Percentiles rank a stretch among this genome's conserved stretches.
Conservation (phyloP, 1,140 invertebrate species). For the Forficula auricularia region DNA sequence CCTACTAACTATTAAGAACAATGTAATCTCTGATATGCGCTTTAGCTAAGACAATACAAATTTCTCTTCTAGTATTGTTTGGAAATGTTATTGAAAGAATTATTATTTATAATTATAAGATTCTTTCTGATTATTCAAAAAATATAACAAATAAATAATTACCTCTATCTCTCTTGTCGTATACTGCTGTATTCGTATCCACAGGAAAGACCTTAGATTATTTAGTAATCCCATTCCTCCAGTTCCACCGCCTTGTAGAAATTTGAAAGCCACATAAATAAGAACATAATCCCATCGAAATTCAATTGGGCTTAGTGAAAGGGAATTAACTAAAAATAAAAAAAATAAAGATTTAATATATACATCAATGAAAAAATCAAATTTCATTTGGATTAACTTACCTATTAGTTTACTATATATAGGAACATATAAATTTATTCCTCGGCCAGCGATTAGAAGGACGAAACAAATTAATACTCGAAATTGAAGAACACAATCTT, state of each 20-base stretch:
- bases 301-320: constrained; percentile 32
- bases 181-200: constrained; percentile 90
- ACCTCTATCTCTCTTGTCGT: constrained; percentile 82
- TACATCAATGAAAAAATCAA: constrained; percentile 7
- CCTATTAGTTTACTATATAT: constrained; percentile 81
- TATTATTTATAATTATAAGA: too few species aligned
- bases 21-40: too few species aligned
- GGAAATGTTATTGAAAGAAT: too few species aligned
- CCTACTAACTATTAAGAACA: too few species aligned
- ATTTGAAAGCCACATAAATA: constrained; percentile 72
- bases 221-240: constrained; percentile 85
- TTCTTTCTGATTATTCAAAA: too few species aligned
- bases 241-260: constrained; percentile 80
- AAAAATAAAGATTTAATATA: constrained; percentile 12
- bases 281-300: constrained; percentile 82
- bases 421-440: constrained; percentile 85
- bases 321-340: constrained; percentile 56
- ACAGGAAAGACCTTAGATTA: constrained; percentile 76
- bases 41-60: too few species aligned
- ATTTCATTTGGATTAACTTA: constrained; percentile 13
- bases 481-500: constrained; percentile 54
- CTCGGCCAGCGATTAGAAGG: constrained; percentile 57
- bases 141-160: too few species aligned
- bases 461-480: constrained; percentile 69
- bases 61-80: too few species aligned